Evolutionary conservation across 2,888 invertebrate species (phyloP), one percentile per base, ranked within the genome.

Genomic region (Torymus tubicola): DNA sequence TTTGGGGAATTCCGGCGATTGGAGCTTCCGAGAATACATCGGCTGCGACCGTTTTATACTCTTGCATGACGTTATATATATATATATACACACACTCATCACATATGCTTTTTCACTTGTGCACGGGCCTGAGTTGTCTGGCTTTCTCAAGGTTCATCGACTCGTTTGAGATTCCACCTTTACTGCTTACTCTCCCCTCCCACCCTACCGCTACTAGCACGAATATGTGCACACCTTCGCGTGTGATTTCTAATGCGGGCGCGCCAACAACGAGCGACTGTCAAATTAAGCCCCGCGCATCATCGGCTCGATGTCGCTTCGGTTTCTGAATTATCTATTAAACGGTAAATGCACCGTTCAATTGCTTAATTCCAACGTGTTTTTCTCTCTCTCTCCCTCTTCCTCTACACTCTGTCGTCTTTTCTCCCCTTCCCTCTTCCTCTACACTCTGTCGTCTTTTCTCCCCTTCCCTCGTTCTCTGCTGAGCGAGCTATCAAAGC

Each of bases 321-420:
- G n/a, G 57, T 73, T 73, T 55, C 42, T 16, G 14, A 55, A 64
- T 53, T 31, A 64, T 55, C 52, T 73, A 71, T 80, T 81, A 83
- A 74, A 84, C 81, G 75, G 84, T 78, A 72, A 82, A 83, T 83
- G 18, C 42, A 31, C 5, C 69, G 55, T 42, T 14, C 21, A 57
- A 77, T 77, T 70, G 76, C 69, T 69, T 55, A 55, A 69, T 76
- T 60, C 69, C 57, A n/a, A 24, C 42, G 42, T 16, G 57, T 18
- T 58, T 69, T n/a, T 18, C 5, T 63, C 55, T 13, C 70, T 16
- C 18, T 11, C 57, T 16, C 31, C 42, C 21, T 21, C 21, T 21
- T 2, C 50, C 76, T 63, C 55, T 21, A 2, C 42, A 8, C 42
- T 42, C 42, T 42, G 42, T 42, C 42, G 42, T 8, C 42, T 42